Evolutionary conservation across 1,140 invertebrate genomes (phyloP).

Genomic region (Brachionus angularis): DNA sequence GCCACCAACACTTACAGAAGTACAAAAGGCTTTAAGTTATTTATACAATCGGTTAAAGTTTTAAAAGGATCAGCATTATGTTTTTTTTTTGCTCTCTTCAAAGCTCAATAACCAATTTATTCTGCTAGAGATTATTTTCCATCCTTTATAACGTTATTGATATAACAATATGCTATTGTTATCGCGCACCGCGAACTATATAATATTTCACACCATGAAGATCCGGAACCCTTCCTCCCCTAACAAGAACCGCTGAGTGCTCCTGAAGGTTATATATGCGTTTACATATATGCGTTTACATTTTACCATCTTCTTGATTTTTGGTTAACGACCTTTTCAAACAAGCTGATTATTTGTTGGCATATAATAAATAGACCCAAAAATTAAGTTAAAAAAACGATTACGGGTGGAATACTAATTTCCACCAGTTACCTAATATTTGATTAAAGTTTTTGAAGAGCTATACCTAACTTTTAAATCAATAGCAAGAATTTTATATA

Average conservation of each 20-base stretch:
- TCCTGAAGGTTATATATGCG: constrained; percentile 91
- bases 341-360: no score
- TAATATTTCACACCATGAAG: constrained; percentile 88
- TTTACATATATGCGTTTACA: constrained; percentile 70
- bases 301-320: no score
- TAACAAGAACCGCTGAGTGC: constrained; percentile 83
- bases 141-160: no score
- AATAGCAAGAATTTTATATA: no score
- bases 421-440: no score
- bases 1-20: neutral
- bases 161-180: no score
- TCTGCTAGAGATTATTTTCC: constrained; percentile 4
- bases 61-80: neutral
- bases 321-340: no score
- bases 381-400: no score
- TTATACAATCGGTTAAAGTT: neutral
- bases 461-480: no score
- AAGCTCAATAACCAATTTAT: neutral
- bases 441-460: no score
- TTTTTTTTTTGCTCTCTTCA: neutral
- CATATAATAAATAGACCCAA: no score
- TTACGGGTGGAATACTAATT: no score
- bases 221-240: constrained; percentile 77
- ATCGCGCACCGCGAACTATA: constrained; percentile 85
- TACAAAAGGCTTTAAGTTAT: neutral